These are phyloP conservation scores for Esperia sulphurella DNA, from an alignment of 2,888 invertebrate genomes.

Conservation along the genomic window DNA sequence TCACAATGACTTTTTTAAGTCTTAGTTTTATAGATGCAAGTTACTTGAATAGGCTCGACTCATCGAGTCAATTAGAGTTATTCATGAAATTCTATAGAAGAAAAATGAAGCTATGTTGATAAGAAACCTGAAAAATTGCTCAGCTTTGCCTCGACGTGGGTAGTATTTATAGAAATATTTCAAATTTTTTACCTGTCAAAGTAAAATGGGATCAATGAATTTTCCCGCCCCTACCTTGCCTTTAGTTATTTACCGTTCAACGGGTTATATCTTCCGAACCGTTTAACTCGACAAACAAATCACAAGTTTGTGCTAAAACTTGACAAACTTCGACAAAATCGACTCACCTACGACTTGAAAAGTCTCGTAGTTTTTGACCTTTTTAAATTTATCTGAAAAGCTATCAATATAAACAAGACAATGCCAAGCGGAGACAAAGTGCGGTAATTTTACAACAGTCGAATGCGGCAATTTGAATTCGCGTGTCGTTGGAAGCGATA, in stretches of 20 bases:
- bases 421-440: neutral
- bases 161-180: neutral
- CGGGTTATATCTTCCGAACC: slow-evolving; percentile 1
- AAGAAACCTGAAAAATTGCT: no score
- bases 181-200: neutral
- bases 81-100: no score
- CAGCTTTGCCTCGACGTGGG: neutral
- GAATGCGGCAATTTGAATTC: slow-evolving; percentile 3
- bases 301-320: neutral
- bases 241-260: neutral
- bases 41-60: no score
- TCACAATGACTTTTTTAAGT: no score
- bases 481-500: slow-evolving; percentile 7
- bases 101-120: no score
- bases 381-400: no score
- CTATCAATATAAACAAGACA: no score
- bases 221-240: slow-evolving; percentile 4
- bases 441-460: slow-evolving; percentile 1
- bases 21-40: no score
- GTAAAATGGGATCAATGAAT: slow-evolving; percentile 2
- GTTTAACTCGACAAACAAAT: slow-evolving; percentile 1
- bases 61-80: no score
- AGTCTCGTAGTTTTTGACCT: no score
- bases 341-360: no score
- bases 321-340: no score